Evolutionary conservation across 92 coral and sea anemone species (phyloP).

Genomic region (Zoanthus sociatus): DNA sequence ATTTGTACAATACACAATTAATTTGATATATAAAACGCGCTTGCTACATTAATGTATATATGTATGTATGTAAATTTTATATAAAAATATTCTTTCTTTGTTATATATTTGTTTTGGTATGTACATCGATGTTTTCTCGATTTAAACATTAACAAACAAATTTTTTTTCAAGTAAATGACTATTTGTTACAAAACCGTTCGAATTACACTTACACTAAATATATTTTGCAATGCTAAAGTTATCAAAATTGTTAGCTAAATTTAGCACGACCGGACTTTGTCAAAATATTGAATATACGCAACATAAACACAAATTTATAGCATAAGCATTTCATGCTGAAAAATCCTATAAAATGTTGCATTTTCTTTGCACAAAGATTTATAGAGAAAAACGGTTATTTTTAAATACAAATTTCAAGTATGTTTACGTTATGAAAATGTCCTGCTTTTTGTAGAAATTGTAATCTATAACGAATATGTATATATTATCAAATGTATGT

Average conservation of each 20-base stretch:
- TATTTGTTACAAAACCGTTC: neutral
- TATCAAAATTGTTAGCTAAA: neutral
- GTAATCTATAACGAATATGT: neutral
- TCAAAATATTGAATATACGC: neutral
- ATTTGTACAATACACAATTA: conserved; percentile 26
- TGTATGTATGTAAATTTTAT: neutral
- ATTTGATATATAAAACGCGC: conserved; percentile 12
- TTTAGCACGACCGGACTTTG: neutral
- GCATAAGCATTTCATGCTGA: conserved; percentile 33
- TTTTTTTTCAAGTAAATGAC: neutral
- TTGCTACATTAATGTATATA: conserved; percentile 3
- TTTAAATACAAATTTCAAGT: neutral
- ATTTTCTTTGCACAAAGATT: neutral
- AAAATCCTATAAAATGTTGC: neutral
- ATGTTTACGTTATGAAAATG: conserved; percentile 3
- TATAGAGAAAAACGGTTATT: neutral
- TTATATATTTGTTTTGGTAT: neutral
- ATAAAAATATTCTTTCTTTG: conserved; percentile 30
- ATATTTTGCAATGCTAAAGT: neutral
- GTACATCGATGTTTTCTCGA: neutral
- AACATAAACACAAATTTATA: neutral
- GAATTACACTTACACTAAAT: neutral
- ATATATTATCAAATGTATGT: neutral
- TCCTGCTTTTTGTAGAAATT: neutral
- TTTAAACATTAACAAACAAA: neutral